Percentiles rank a stretch among this genome's conserved stretches.
Evolutionary conservation across 2,797 vertebrate species (phyloP).

Genomic region (Rhinogobio ventralis): DNA sequence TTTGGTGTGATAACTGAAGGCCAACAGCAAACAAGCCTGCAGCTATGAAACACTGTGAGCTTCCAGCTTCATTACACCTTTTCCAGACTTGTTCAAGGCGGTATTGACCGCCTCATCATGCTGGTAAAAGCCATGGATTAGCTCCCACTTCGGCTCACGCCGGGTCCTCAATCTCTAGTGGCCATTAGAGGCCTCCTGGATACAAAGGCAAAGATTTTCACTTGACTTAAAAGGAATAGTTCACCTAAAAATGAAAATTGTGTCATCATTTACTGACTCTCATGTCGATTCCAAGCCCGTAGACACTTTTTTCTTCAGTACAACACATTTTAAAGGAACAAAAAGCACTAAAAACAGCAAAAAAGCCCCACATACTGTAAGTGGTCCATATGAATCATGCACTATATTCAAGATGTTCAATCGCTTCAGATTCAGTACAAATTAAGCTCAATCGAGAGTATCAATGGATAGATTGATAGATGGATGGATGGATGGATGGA

Average conservation of each 20-base stretch:
- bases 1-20: neutral
- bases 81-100: constrained; percentile 33
- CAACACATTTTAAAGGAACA: neutral
- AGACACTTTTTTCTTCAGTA: neutral
- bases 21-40: neutral
- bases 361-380: neutral
- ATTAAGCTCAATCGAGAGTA: neutral
- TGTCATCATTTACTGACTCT: neutral
- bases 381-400: neutral
- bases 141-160: constrained; percentile 48
- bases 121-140: constrained; percentile 56
- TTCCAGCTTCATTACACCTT: constrained; percentile 38
- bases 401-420: neutral
- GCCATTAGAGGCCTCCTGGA: constrained; percentile 24
- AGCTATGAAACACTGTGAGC: constrained; percentile 17
- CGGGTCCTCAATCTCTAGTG: constrained; percentile 41
- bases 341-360: neutral
- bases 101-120: constrained; percentile 47
- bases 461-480: neutral
- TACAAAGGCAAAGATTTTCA: constrained; percentile 4
- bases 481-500: neutral
- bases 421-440: neutral
- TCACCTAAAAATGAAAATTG: neutral
- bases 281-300: neutral
- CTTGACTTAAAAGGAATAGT: constrained; percentile 2